Evolutionary conservation across 2,888 invertebrate genomes (phyloP).

Genomic region (Andrena flavipes): DNA sequence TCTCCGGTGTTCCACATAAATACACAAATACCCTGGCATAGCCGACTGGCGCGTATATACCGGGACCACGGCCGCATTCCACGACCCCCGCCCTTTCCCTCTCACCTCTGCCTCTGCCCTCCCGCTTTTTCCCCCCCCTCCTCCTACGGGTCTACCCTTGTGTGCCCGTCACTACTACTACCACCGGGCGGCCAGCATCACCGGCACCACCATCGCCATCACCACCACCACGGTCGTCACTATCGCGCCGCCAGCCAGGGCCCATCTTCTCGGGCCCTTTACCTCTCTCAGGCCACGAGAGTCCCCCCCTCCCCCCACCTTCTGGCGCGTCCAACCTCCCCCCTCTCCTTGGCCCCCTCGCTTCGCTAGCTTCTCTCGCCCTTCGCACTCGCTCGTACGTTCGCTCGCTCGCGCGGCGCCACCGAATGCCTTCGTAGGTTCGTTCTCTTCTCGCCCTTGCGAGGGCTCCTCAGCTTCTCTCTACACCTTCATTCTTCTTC

Average conservation of each 20-base stretch:
- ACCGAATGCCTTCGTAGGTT: constrained; percentile 67
- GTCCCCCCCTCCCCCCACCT: constrained; percentile 48
- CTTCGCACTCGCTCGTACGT: constrained; percentile 34
- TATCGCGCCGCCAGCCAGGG: constrained; percentile 68
- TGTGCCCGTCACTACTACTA: constrained; percentile 65
- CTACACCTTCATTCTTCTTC: constrained; percentile 47
- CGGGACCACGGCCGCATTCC: constrained; percentile 83
- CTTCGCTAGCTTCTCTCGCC: constrained; percentile 57
- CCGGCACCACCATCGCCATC: constrained; percentile 28
- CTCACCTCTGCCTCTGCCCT: constrained; percentile 58
- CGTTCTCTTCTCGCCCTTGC: constrained; percentile 53
- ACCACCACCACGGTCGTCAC: constrained; percentile 57
- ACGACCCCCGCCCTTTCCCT: constrained; percentile 77
- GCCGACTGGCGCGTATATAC: constrained; percentile 76
- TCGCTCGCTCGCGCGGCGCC: constrained; percentile 66
- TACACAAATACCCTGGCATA: constrained; percentile 82
- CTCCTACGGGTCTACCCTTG: constrained; percentile 52
- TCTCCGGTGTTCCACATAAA: constrained; percentile 83
- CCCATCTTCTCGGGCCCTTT: constrained; percentile 76
- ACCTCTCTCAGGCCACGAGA: constrained; percentile 60
- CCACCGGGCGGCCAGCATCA: constrained; percentile 36
- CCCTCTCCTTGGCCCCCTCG: constrained; percentile 14
- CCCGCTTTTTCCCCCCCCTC: constrained; percentile 41
- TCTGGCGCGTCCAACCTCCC: neutral
- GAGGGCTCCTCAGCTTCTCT: constrained; percentile 22